Evolutionary conservation across 2,797 vertebrate genomes (phyloP).

Genomic region (Leontocebus nigricollis): DNA sequence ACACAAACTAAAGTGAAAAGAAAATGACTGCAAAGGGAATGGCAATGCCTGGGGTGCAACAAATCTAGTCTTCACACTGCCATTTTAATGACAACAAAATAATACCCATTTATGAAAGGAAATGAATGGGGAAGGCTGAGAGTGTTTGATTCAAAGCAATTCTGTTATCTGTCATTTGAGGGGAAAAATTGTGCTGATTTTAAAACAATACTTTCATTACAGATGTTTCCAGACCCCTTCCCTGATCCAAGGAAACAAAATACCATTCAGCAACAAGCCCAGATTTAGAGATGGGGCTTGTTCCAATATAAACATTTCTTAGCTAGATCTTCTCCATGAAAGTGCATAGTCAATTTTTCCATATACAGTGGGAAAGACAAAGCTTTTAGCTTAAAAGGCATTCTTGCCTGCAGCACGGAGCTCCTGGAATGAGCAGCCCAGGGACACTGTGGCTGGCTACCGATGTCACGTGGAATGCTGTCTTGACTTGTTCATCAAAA

Average conservation of each 20-base stretch:
- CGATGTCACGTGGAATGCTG: neutral
- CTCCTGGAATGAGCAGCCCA: neutral
- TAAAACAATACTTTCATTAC: slow-evolving; percentile 71
- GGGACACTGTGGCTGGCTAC: neutral
- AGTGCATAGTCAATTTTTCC: slow-evolving; percentile 86
- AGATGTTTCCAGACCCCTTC: slow-evolving; percentile 84
- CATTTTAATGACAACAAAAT: slow-evolving; percentile 11
- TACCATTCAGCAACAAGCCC: slow-evolving; percentile 83
- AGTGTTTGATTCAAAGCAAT: slow-evolving; percentile 56
- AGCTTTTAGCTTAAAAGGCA: slow-evolving; percentile 86
- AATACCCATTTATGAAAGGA: slow-evolving; percentile 24
- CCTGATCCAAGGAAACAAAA: slow-evolving; percentile 85
- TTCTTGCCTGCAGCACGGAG: slow-evolving; percentile 69
- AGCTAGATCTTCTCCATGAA: slow-evolving; percentile 83
- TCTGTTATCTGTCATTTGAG: slow-evolving; percentile 70
- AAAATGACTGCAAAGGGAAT: neutral
- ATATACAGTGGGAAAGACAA: slow-evolving; percentile 86
- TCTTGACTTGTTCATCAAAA: neutral
- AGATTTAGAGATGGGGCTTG: slow-evolving; percentile 84
- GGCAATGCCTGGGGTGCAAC: neutral
- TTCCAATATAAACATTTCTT: slow-evolving; percentile 87
- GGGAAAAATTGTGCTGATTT: slow-evolving; percentile 69
- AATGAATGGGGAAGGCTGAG: slow-evolving; percentile 35
- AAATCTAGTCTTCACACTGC: neutral
- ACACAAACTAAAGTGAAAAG: neutral